Evolutionary conservation across 1,140 invertebrate genomes (phyloP).

Genomic region (Cotesia typhae): DNA sequence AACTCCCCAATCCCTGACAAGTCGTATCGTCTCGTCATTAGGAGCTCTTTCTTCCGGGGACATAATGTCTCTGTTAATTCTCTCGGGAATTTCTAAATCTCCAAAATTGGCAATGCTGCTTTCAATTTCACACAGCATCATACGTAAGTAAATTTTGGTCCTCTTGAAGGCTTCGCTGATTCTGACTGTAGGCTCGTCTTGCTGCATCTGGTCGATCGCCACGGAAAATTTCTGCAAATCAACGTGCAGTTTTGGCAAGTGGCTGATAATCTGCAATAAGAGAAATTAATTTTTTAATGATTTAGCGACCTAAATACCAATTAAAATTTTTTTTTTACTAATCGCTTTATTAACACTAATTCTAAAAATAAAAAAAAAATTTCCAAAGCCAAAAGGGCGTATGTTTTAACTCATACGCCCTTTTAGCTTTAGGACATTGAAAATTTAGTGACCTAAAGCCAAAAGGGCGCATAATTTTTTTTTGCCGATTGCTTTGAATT

Average conservation of each 20-base stretch:
- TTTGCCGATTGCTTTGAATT: no score
- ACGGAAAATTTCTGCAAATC: conserved; percentile 65
- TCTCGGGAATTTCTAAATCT: conserved; percentile 46
- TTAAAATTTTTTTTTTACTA: no score
- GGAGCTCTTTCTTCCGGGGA: conserved; percentile 53
- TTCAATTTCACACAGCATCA: conserved; percentile 63
- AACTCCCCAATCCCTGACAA: conserved; percentile 63
- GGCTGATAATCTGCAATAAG: conserved; percentile 54
- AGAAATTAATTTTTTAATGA: no score
- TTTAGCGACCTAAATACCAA: no score
- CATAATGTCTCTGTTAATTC: conserved; percentile 60
- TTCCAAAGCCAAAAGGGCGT: no score
- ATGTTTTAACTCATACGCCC: no score
- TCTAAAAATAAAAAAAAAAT: no score
- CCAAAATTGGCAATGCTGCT: conserved; percentile 52
- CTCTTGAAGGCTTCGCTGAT: conserved; percentile 46
- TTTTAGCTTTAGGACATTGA: no score
- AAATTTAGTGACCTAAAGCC: no score
- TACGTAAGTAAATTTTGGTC: conserved; percentile 53
- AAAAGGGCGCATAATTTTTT: no score
- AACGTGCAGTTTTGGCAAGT: conserved; percentile 58
- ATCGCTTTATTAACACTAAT: no score
- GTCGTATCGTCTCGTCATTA: conserved; percentile 56
- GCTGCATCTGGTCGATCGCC: conserved; percentile 59
- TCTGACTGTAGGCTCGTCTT: conserved; percentile 51